phyloP scores from a whole-genome alignment of 2,113 vertebrate genomes.

The Microcebus murinus region DNA sequence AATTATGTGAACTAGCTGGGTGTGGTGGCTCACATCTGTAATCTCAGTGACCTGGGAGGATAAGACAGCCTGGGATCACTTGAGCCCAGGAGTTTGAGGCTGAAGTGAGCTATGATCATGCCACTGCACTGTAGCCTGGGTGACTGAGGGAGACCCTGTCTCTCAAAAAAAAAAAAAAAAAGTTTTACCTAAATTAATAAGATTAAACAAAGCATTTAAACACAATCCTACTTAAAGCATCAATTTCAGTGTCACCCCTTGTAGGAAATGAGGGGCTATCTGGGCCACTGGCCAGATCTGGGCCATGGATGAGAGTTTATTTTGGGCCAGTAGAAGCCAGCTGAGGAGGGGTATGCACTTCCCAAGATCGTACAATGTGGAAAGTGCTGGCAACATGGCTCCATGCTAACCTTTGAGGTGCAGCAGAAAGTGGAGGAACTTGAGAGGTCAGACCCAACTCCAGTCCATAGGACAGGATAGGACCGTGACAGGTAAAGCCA shows the following conservation, averaged over 20 bases:
- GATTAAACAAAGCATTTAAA: not conserved
- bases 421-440: not conserved
- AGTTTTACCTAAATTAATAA: not conserved
- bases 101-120: too few relatives aligned
- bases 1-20: not conserved
- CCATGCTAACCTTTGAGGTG: not conserved
- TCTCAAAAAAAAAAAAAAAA: too few relatives aligned
- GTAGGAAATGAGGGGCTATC: not conserved
- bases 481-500: not conserved
- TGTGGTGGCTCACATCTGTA: too few relatives aligned
- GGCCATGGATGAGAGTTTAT: not conserved
- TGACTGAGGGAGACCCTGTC: too few relatives aligned
- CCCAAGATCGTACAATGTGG: not conserved
- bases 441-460: not conserved
- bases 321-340: not conserved
- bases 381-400: not conserved
- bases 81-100: too few relatives aligned
- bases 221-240: not conserved
- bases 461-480: not conserved
- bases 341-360: not conserved
- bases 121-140: too few relatives aligned
- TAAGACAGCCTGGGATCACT: too few relatives aligned
- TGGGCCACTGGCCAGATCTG: not conserved
- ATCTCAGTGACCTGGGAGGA: too few relatives aligned
- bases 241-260: not conserved